Conservation (phyloP, 2,797 vertebrate species). For the Eulemur rubriventer region DNA sequence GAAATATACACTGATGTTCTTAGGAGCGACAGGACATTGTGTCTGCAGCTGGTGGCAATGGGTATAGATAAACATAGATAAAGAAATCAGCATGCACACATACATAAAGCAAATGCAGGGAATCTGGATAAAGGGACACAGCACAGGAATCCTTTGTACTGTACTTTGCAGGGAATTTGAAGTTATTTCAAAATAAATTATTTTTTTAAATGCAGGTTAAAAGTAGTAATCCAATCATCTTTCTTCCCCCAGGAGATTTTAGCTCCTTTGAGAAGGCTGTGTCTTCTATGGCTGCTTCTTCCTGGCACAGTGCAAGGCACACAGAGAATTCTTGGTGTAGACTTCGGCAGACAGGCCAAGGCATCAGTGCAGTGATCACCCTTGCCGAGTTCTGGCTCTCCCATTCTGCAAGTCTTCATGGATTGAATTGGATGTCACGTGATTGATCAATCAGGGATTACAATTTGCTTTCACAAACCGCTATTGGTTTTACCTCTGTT, state of each 20-base stretch:
- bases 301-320: neutral
- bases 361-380: fast-evolving
- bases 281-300: neutral
- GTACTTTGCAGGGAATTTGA: neutral
- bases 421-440: neutral
- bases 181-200: conserved; percentile 17
- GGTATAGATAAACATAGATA: neutral
- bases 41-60: neutral
- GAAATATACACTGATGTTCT: neutral
- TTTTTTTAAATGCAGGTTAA: neutral
- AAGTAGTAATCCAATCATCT: neutral
- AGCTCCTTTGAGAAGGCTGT: neutral
- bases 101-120: neutral
- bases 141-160: neutral
- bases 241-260: neutral
- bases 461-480: neutral
- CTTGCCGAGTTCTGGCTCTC: neutral
- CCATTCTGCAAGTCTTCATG: neutral
- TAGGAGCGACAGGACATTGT: neutral
- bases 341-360: neutral
- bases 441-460: neutral
- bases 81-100: neutral
- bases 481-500: neutral
- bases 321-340: fast-evolving
- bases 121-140: neutral